phyloP scores from a whole-genome alignment of 2,888 invertebrate genomes.

The Hydraecia micacea region DNA sequence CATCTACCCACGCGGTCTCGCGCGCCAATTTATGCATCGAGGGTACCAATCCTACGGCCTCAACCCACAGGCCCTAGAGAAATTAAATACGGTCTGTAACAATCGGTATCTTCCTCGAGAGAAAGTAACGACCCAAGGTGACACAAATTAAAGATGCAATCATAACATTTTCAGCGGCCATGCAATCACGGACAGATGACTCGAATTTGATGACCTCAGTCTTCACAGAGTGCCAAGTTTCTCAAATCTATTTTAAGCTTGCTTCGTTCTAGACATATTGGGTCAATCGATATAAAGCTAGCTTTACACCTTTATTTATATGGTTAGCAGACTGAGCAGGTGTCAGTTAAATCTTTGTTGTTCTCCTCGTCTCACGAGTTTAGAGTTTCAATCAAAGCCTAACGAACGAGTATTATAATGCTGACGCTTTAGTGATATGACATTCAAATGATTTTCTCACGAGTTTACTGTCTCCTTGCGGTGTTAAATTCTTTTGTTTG shows the following conservation, averaged over 20 bases:
- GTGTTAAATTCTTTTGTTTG: constrained; percentile 33
- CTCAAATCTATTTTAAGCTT: constrained; percentile 75
- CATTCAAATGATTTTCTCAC: constrained; percentile 61
- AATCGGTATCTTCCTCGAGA: constrained; percentile 45
- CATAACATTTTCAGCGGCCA: constrained; percentile 37
- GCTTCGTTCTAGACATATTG: constrained; percentile 56
- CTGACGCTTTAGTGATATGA: constrained; percentile 48
- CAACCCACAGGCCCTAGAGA: constrained; percentile 76
- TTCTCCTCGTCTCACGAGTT: constrained; percentile 61
- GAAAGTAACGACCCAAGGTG: constrained; percentile 53
- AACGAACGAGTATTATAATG: constrained; percentile 42
- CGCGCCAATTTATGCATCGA: constrained; percentile 81
- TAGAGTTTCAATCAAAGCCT: constrained; percentile 58
- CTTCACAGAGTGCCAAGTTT: constrained; percentile 76
- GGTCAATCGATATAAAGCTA: constrained; percentile 47
- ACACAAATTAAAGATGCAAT: constrained; percentile 47
- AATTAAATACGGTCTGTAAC: constrained; percentile 53
- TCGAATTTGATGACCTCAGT: constrained; percentile 74
- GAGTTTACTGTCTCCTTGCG: constrained; percentile 39
- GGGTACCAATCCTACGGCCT: constrained; percentile 77
- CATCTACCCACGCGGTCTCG: constrained; percentile 81
- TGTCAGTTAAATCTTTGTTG: constrained; percentile 44
- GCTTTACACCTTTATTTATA: constrained; percentile 36
- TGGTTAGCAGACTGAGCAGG: constrained; percentile 31
- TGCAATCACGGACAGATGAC: constrained; percentile 50